Percentiles rank a stretch among this genome's conserved stretches.
Evolutionary conservation across 2,888 invertebrate species (phyloP).

Genomic region (Oeneis ivallda): DNA sequence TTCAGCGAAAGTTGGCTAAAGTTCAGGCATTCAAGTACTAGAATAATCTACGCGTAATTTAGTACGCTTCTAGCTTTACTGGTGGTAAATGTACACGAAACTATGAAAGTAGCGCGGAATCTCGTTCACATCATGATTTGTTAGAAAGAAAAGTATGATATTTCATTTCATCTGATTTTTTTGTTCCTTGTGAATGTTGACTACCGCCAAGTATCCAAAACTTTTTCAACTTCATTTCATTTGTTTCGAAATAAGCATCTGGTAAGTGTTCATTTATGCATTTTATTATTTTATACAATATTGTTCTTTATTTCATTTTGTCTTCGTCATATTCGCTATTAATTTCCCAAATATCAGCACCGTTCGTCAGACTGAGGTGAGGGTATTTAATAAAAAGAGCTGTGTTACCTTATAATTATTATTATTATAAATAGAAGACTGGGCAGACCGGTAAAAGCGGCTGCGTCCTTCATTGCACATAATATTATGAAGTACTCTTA

Average conservation of each 20-base stretch:
- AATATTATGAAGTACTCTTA: background rate
- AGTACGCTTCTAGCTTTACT: background rate
- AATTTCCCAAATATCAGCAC: conserved; percentile 35
- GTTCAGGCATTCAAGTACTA: background rate
- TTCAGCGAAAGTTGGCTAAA: background rate
- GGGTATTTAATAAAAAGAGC: conserved; percentile 35
- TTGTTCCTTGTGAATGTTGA: too few relatives aligned
- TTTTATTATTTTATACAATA: too few relatives aligned
- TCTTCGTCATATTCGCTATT: conserved; percentile 29
- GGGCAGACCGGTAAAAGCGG: conserved; percentile 29
- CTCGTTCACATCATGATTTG: background rate
- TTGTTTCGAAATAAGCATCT: too few relatives aligned
- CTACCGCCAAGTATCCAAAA: too few relatives aligned
- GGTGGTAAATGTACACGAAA: background rate
- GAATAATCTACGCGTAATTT: background rate
- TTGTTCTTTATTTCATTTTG: conserved; percentile 31
- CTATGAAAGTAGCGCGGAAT: background rate
- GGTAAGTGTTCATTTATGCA: too few relatives aligned
- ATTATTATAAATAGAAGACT: conserved; percentile 34
- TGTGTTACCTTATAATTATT: conserved; percentile 36
- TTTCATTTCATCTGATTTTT: background rate
- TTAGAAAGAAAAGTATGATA: background rate
- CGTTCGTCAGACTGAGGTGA: conserved; percentile 30
- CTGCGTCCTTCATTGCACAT: conserved; percentile 22
- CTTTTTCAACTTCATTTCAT: too few relatives aligned